These are phyloP conservation scores for Atherinosoma microstoma DNA, from an alignment of 2,797 vertebrate species.

Conservation along the genomic window DNA sequence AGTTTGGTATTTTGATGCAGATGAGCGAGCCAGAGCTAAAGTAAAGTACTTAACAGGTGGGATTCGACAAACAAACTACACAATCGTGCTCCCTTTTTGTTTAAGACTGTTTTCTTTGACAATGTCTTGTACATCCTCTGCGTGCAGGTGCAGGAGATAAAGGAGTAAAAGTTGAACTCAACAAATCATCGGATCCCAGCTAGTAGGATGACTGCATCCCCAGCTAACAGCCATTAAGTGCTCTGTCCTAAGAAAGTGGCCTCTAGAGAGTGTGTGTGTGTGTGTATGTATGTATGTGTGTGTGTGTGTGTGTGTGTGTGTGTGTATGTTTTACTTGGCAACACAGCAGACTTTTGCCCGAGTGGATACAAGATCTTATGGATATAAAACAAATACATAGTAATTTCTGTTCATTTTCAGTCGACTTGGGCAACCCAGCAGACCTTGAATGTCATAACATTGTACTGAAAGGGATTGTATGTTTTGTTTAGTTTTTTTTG, in stretches of 20 bases:
- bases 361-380: slow-evolving; percentile 35
- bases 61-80: background rate
- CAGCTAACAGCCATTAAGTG: slow-evolving; percentile 81
- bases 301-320: slow-evolving; percentile 14
- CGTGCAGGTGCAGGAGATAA: slow-evolving; percentile 85
- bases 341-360: slow-evolving; percentile 36
- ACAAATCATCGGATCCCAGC: slow-evolving; percentile 89
- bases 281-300: background rate
- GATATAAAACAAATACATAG: slow-evolving; percentile 31
- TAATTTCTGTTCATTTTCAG: slow-evolving; percentile 66
- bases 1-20: slow-evolving; percentile 99
- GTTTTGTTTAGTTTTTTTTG: slow-evolving; percentile 43
- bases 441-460: slow-evolving; percentile 86
- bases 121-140: slow-evolving; percentile 27
- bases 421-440: slow-evolving; percentile 75
- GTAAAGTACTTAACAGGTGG: slow-evolving; percentile 97
- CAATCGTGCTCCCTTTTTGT: background rate
- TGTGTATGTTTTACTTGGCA: slow-evolving; percentile 55
- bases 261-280: slow-evolving; percentile 58
- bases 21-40: slow-evolving; percentile 97
- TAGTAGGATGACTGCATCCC: slow-evolving; percentile 81
- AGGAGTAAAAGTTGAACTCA: slow-evolving; percentile 93
- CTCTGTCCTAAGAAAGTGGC: slow-evolving; percentile 82
- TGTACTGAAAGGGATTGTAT: slow-evolving; percentile 84
- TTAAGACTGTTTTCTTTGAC: background rate